Base-by-base conservation (phyloP, 2,113 vertebrate genomes). In the Naja naja region DNA sequence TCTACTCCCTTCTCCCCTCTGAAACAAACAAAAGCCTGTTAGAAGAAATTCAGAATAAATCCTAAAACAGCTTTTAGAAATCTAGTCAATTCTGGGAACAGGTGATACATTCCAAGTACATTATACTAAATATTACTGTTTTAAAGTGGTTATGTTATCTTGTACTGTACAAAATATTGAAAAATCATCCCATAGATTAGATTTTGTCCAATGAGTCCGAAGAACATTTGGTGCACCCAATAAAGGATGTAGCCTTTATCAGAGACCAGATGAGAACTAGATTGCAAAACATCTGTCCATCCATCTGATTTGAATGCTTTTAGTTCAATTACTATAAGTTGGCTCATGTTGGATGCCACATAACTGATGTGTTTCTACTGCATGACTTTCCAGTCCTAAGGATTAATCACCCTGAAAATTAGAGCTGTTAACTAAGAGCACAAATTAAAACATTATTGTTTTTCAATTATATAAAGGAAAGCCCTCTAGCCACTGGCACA, bases 321-420 rank as follows among this genome's bases (percentile, higher is more conserved):
- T 86, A 55, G 81, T 69, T 91, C 89, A 91, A 56, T 88, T 94
- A 85, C 52, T 39, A 89, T 92, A 43, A 7, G 12, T 90, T 93
- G 58, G 45, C 74, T 92, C 10, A 5, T 81, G 45, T 7, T 93
- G 58, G 9, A 88, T 55, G 81, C 87, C 90, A 64, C 64, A 69
- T 49, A 81, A 92, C 52, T 90, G 43, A 88, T 89, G 88, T 43
- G 23, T 39, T 60, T 92, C 92, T 93, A 64, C 30, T 94, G 74
- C 30, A 60, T 89, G 60, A 89, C 18, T 90, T 93, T 52, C 55
- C 58, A 91, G 89, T 89, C 53, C 45, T 89, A 30, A 55, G 74
- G 92, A 91, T 94, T 94, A 90, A 94, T 94, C 93, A 92, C 90
- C 74, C 69, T 92, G 74, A 85, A 93, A 87, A 93, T 93, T 55